These are phyloP conservation scores for Stomatorhinus walkeri DNA, from an alignment of 2,797 vertebrate genomes.

Conservation along the genomic window DNA sequence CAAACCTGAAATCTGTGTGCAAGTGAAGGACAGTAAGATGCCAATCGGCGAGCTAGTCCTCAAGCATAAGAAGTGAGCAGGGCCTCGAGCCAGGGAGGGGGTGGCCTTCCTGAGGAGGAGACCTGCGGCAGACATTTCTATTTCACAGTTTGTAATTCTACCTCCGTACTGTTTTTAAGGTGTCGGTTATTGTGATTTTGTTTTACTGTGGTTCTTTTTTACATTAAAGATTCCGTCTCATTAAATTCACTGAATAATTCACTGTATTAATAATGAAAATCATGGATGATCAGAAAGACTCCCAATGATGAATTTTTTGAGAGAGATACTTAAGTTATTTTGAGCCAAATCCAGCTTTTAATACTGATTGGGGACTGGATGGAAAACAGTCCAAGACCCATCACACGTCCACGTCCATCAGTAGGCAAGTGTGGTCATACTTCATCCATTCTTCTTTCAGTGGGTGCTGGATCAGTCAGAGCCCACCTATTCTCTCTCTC, in stretches of 20 bases:
- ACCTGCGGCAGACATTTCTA: neutral
- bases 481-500: neutral
- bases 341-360: neutral
- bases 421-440: neutral
- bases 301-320: neutral
- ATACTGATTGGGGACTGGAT: neutral
- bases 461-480: neutral
- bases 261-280: neutral
- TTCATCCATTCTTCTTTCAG: neutral
- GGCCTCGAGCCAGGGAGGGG: neutral
- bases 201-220: neutral
- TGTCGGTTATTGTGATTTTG: neutral
- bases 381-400: neutral
- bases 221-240: neutral
- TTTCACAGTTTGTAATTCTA: neutral
- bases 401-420: neutral
- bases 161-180: neutral
- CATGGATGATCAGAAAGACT: neutral
- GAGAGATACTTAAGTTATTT: neutral
- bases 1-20: slow-evolving; percentile 66
- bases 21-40: slow-evolving; percentile 67
- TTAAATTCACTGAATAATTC: neutral
- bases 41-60: slow-evolving; percentile 69
- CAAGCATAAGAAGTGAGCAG: slow-evolving; percentile 78
- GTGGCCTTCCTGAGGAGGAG: neutral